Evolutionary conservation across 2,888 invertebrate species (phyloP).

Genomic region (Liopterus haemorrhoidalis): DNA sequence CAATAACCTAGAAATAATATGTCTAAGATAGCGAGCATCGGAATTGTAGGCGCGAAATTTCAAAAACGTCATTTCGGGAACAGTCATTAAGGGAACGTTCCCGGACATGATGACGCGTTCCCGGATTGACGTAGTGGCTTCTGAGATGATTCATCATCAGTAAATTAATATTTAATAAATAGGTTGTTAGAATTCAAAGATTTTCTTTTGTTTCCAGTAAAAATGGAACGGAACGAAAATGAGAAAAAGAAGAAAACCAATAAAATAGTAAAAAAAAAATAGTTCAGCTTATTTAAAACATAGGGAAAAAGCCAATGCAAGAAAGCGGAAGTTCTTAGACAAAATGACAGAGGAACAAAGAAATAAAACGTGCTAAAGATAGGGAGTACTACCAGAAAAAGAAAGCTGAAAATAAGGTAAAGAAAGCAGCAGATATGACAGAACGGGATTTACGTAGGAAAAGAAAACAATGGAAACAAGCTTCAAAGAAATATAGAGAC

Average conservation of each 20-base stretch:
- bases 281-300: constrained; percentile 13
- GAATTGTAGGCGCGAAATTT: constrained; percentile 4
- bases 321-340: constrained; percentile 13
- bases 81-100: no score
- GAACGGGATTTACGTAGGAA: constrained; percentile 12
- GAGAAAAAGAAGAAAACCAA: constrained; percentile 1
- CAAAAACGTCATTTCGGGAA: constrained; percentile 3
- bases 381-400: constrained; percentile 13
- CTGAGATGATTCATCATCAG: no score
- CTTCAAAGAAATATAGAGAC: constrained; percentile 13
- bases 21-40: constrained; percentile 10
- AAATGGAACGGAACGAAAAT: background rate
- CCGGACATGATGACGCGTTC: no score
- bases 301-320: constrained; percentile 13
- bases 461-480: constrained; percentile 16
- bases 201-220: constrained; percentile 5
- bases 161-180: constrained; percentile 11
- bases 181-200: constrained; percentile 5
- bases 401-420: constrained; percentile 11
- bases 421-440: constrained; percentile 6
- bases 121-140: constrained; percentile 9
- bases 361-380: constrained; percentile 13
- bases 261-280: constrained; percentile 11
- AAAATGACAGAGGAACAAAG: constrained; percentile 15
- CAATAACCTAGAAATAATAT: constrained; percentile 11